Evolutionary conservation across 2,113 vertebrate genomes (phyloP).

Genomic region (Cricetomys ansorgei): DNA sequence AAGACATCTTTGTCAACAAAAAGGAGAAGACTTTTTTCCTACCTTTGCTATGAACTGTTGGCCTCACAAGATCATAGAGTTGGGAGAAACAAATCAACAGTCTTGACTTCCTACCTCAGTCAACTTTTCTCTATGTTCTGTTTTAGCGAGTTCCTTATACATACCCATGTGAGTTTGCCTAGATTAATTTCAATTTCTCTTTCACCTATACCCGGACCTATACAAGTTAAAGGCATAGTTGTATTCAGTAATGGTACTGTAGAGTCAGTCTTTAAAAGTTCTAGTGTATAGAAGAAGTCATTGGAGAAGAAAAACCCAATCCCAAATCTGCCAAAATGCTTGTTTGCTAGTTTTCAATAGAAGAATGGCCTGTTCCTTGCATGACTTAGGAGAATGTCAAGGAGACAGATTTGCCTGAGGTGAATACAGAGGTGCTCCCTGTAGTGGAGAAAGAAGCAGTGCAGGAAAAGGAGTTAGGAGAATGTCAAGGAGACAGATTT

Average conservation of each 20-base stretch:
- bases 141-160: not conserved
- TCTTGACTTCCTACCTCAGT: not conserved
- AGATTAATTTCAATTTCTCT: not conserved
- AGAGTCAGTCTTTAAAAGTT: not conserved
- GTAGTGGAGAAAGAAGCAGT: not conserved
- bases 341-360: not conserved
- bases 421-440: conserved; percentile 6
- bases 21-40: not conserved
- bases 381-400: conserved; percentile 39
- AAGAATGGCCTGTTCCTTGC: not conserved
- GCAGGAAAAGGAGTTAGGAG: not conserved
- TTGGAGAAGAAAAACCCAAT: not conserved
- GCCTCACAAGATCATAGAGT: not conserved
- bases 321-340: not conserved
- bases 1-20: not conserved
- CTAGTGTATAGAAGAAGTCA: not conserved
- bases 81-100: conserved; percentile 9
- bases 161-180: not conserved
- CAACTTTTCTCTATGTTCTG: not conserved
- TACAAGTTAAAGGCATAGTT: not conserved
- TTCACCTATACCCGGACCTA: not conserved
- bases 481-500: conserved; percentile 30
- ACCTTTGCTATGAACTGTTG: not conserved
- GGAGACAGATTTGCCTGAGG: not conserved
- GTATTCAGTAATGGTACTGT: not conserved